Evolutionary conservation across 2,888 invertebrate genomes (phyloP).

Genomic region (Cylindroiulus punctatus): DNA sequence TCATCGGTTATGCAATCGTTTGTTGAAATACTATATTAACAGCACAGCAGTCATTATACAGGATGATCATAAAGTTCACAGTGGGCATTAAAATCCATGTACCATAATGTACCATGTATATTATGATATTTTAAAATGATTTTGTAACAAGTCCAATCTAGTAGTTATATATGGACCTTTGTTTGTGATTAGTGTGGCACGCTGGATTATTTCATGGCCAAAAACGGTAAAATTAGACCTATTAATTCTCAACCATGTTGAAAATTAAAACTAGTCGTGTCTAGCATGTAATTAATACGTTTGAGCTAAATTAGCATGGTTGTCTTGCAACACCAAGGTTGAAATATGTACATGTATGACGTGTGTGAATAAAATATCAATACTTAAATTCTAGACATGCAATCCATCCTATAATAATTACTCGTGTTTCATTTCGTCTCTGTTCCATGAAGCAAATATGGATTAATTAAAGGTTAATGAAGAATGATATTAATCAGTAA

Average conservation of each 20-base stretch:
- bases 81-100: too few relatives aligned
- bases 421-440: not conserved
- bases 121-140: too few relatives aligned
- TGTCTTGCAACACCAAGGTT: not conserved
- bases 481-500: not conserved
- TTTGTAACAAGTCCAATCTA: too few relatives aligned
- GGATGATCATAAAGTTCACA: too few relatives aligned
- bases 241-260: not conserved
- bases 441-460: not conserved
- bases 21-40: too few relatives aligned
- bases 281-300: not conserved
- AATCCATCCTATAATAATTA: not conserved
- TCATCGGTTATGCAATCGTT: too few relatives aligned
- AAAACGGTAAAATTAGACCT: not conserved
- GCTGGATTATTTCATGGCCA: too few relatives aligned
- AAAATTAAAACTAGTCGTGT: not conserved
- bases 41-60: too few relatives aligned
- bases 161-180: too few relatives aligned
- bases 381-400: not conserved
- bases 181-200: too few relatives aligned
- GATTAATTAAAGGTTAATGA: slow-evolving; percentile 17
- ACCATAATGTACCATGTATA: too few relatives aligned
- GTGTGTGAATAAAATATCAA: not conserved
- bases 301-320: not conserved
- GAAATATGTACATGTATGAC: not conserved